phyloP scores from a whole-genome alignment of 1,140 invertebrate genomes.

The Drosophila nannoptera region DNA sequence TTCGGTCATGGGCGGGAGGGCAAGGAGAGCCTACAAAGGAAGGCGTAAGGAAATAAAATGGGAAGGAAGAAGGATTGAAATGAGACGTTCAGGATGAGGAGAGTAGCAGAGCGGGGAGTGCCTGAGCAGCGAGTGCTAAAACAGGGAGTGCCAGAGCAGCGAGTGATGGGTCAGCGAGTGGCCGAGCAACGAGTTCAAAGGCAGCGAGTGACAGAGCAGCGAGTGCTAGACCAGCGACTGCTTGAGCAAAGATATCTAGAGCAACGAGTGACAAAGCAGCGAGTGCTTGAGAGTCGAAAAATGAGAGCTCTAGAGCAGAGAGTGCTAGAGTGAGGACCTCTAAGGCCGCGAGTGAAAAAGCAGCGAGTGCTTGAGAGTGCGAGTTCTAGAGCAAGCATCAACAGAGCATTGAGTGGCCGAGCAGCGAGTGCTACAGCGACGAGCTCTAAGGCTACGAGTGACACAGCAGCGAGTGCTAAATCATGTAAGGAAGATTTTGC shows the following conservation, averaged over 20 bases:
- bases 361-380: no score
- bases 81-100: neutral
- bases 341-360: neutral
- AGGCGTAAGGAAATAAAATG: neutral
- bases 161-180: no score
- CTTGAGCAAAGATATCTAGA: no score
- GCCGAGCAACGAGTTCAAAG: neutral
- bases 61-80: neutral
- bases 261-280: no score
- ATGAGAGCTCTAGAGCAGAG: no score
- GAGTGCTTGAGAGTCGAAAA: no score
- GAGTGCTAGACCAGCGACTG: neutral
- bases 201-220: neutral
- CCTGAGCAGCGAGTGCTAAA: neutral
- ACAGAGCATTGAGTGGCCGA: neutral
- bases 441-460: neutral
- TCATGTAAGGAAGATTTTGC: no score
- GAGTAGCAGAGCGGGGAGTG: no score
- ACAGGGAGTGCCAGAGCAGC: neutral
- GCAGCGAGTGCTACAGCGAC: neutral
- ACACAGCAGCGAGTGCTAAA: neutral
- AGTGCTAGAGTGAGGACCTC: no score
- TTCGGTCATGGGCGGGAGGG: neutral
- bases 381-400: no score
- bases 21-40: neutral